These are phyloP conservation scores for Augiades crinisus DNA, from an alignment of 2,888 invertebrate genomes.

Conservation along the genomic window DNA sequence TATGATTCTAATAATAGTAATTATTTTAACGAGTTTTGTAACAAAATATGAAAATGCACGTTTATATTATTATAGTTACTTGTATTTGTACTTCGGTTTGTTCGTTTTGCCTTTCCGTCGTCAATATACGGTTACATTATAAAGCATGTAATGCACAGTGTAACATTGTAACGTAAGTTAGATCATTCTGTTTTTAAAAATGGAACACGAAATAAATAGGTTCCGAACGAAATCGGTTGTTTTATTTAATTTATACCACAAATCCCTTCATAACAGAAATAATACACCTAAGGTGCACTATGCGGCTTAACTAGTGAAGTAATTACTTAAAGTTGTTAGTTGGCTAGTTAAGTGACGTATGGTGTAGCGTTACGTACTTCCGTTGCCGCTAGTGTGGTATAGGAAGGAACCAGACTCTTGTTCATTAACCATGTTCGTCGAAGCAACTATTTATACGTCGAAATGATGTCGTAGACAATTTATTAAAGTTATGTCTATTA, in stretches of 20 bases:
- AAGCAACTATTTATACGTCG: too few relatives aligned
- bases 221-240: slow-evolving; percentile 41
- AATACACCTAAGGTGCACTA: neutral
- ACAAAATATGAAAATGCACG: slow-evolving; percentile 6
- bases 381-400: too few relatives aligned
- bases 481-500: too few relatives aligned
- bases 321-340: too few relatives aligned
- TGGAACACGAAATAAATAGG: slow-evolving; percentile 59
- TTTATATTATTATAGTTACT: slow-evolving; percentile 16
- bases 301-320: too few relatives aligned
- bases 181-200: slow-evolving; percentile 64
- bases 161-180: slow-evolving; percentile 57
- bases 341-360: too few relatives aligned
- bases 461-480: too few relatives aligned
- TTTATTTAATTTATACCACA: slow-evolving; percentile 5
- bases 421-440: too few relatives aligned
- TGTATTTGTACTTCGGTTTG: slow-evolving; percentile 15
- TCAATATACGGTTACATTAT: slow-evolving; percentile 40
- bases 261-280: neutral
- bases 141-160: slow-evolving; percentile 69
- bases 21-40: neutral
- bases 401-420: too few relatives aligned
- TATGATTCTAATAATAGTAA: neutral
- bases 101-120: slow-evolving; percentile 23
- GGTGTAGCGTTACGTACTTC: too few relatives aligned